Conservation (phyloP, 2,113 vertebrate species). For the Macquaria australasica region DNA sequence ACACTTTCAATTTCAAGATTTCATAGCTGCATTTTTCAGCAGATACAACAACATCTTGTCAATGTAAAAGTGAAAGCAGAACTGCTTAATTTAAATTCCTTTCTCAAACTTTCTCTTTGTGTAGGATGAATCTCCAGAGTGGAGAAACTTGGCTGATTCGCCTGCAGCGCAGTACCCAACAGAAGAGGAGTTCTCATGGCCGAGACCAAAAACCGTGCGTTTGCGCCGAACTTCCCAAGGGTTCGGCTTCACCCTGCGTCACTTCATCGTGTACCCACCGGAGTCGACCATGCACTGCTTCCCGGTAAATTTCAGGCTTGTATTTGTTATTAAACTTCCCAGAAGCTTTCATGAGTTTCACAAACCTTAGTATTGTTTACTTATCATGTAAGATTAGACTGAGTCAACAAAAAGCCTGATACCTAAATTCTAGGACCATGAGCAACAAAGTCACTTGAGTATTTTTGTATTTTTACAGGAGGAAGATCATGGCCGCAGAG, state of each 20-base stretch:
- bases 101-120: slow-evolving; percentile 18
- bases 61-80: slow-evolving; percentile 6
- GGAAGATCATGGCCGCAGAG: slow-evolving; percentile 93
- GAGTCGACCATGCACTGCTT: slow-evolving; percentile 92
- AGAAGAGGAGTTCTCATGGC: slow-evolving; percentile 97
- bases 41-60: background rate
- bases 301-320: slow-evolving; percentile 82
- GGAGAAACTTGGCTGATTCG: slow-evolving; percentile 63
- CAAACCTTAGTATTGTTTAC: slow-evolving; percentile 15
- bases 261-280: slow-evolving; percentile 98
- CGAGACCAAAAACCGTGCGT: slow-evolving; percentile 91
- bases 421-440: slow-evolving; percentile 6
- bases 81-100: background rate
- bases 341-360: background rate
- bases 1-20: slow-evolving; percentile 2
- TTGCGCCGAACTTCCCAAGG: slow-evolving; percentile 92
- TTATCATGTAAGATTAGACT: slow-evolving; percentile 1
- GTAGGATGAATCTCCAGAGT: slow-evolving; percentile 76
- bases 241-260: slow-evolving; percentile 97
- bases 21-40: background rate
- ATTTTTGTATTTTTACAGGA: slow-evolving; percentile 86
- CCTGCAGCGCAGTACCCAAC: slow-evolving; percentile 48
- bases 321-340: background rate
- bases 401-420: slow-evolving; percentile 43
- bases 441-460: slow-evolving; percentile 46